Base-by-base conservation (phyloP, 2,797 vertebrate genomes). In the Leptodon cayanensis region DNA sequence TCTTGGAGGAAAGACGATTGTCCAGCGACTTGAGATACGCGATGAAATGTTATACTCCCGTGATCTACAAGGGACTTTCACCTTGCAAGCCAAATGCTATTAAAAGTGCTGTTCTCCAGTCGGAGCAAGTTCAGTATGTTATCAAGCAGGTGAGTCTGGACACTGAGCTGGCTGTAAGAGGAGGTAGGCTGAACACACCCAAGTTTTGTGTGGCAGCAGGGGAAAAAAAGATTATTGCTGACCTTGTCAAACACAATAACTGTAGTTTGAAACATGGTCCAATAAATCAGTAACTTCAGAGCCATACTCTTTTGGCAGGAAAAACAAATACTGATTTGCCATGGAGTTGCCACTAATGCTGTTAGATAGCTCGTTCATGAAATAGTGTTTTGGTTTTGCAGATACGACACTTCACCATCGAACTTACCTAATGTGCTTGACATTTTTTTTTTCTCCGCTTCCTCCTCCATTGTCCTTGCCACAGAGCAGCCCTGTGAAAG, bases 21-120 rank as follows among this genome's bases (percentile, higher is more conserved):
- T 98, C 98, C 97, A 99, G 99, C 42, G 99, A 99, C 97, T 84
- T 99, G 94, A 98, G 98, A 96, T 99, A 99, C 4, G 99, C 99
- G 0, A 98, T 99, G 97, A 99, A 97, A 93, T 99, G 99, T 90
- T 99, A 99, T 81, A 98, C 98, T 1, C 99, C 99, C 0, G 97
- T 98, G 3, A 94, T 99, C 24, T 99, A 99, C 87, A 99, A 98
- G 92, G 99, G 98, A 13, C 82, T 99, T 77, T 96, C 96, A 66
- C 99, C 99, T 22, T 99, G 99, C 94, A 99, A 98, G 63, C 98
- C 98, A 82, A 96, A 87, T 5, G 83, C 97, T 63, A 98, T 99
- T 86, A 99, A 99, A 97, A 95, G 5, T 79, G 97, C 98, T 62
- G 99, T 99, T 91, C 98, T 99, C 9, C 98, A 98, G 52, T 99